Conservation (phyloP, 1,140 invertebrate species). For the Cherax quadricarinatus region DNA sequence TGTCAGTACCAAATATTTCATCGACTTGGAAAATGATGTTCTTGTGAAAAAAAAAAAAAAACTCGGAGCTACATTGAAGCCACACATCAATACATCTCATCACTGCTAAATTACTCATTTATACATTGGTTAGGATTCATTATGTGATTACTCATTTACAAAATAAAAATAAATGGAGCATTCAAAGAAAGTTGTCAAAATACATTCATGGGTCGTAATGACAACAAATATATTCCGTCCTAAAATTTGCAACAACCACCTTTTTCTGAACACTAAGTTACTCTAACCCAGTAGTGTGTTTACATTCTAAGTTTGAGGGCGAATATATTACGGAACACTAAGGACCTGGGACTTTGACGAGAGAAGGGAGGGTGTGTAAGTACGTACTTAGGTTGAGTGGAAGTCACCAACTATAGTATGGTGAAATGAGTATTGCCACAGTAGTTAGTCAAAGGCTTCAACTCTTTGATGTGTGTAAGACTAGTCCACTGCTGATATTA, state of each 20-base stretch:
- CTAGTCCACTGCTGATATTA: constrained; percentile 23
- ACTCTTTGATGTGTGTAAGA: constrained; percentile 3
- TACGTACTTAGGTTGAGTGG: constrained; percentile 18
- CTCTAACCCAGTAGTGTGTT: constrained; percentile 42
- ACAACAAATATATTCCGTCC: constrained; percentile 12
- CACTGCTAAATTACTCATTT: constrained; percentile 11
- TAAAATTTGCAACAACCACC: constrained; percentile 28
- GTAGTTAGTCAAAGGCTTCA: constrained; percentile 22
- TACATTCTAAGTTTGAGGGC: constrained; percentile 34
- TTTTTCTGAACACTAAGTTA: constrained; percentile 39
- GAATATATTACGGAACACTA: constrained; percentile 30
- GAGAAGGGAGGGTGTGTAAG: constrained; percentile 24
- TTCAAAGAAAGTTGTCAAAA: background rate
- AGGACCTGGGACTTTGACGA: constrained; percentile 23
- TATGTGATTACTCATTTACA: constrained; percentile 21
- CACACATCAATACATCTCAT: constrained; percentile 16
- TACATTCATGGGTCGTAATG: background rate
- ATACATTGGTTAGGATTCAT: constrained; percentile 34
- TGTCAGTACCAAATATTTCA: background rate
- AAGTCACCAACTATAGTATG: constrained; percentile 6
- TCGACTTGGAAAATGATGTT: background rate
- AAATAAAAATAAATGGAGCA: constrained; percentile 1
- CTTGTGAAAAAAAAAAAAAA: background rate
- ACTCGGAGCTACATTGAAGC: constrained; percentile 17
- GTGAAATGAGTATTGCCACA: constrained; percentile 20